phyloP scores from a whole-genome alignment of 2,797 vertebrate species.

The Sebastes elongatus region DNA sequence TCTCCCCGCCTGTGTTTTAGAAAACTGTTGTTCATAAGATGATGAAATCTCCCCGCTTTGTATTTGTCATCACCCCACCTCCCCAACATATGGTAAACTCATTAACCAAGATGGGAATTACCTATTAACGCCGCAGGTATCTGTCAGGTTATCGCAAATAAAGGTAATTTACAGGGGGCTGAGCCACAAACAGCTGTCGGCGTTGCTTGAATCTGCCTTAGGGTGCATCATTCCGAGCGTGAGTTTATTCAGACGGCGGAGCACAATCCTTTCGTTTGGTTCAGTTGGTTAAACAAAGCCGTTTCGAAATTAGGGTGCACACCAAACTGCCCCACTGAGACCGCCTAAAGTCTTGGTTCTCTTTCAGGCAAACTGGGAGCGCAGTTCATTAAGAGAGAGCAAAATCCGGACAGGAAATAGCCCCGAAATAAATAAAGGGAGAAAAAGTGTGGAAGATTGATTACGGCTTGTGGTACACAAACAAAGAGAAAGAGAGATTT shows the following conservation, averaged over 20 bases:
- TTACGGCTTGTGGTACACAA: not conserved
- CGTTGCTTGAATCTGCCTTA: constrained; percentile 18
- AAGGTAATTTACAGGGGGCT: constrained; percentile 26
- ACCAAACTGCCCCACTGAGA: not conserved
- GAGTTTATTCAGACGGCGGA: constrained; percentile 11
- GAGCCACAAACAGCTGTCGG: constrained; percentile 25
- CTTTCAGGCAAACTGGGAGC: not conserved
- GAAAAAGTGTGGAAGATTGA: not conserved
- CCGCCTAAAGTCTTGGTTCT: not conserved
- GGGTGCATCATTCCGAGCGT: constrained; percentile 15
- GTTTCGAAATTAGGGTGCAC: constrained; percentile 19
- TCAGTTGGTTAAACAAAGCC: constrained; percentile 35
- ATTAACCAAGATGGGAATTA: constrained; percentile 45
- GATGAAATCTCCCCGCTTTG: constrained; percentile 18
- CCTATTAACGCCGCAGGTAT: constrained; percentile 32
- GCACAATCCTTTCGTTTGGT: constrained; percentile 5
- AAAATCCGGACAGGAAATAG: not conserved
- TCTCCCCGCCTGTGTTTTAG: constrained; percentile 25
- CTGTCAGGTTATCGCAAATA: constrained; percentile 40
- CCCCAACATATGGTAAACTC: constrained; percentile 40
- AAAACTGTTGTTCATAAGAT: constrained; percentile 15
- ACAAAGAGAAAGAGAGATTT: not conserved
- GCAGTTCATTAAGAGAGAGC: constrained; percentile 5
- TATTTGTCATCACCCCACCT: constrained; percentile 29
- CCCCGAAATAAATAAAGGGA: not conserved